phyloP scores from a whole-genome alignment of 1,140 invertebrate species.

The Lepeophtheirus salmonis region DNA sequence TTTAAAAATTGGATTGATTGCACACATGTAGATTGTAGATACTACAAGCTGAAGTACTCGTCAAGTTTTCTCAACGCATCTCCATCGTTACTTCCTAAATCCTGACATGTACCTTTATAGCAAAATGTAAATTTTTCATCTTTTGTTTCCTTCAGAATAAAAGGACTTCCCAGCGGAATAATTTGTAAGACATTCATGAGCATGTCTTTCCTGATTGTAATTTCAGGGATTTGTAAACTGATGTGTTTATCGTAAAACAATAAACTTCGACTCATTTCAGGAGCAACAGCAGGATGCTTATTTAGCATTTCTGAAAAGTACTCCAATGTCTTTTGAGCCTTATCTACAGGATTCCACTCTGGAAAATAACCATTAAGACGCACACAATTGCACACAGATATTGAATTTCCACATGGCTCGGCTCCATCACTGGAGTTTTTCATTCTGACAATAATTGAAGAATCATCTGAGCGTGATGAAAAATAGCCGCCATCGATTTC shows the following conservation, averaged over 20 bases:
- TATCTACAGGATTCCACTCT: background rate
- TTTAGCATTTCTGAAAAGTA: background rate
- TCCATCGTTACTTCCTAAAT: too few species aligned
- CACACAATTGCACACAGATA: background rate
- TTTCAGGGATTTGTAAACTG: background rate
- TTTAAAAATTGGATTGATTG: too few species aligned
- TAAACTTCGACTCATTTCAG: background rate
- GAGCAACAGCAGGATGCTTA: background rate
- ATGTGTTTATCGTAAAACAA: background rate
- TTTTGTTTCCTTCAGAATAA: background rate
- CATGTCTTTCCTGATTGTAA: background rate
- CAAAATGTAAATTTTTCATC: background rate
- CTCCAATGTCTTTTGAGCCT: background rate
- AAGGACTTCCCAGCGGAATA: background rate
- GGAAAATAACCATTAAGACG: background rate
- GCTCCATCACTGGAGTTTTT: background rate
- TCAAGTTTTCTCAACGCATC: too few species aligned
- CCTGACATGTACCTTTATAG: background rate
- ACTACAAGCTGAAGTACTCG: too few species aligned
- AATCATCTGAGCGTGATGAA: background rate
- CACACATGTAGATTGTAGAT: too few species aligned
- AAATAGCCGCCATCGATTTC: background rate
- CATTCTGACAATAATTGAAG: background rate
- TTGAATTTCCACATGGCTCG: slow-evolving; percentile 6
- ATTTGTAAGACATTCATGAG: background rate